Conservation (phyloP, 2,797 vertebrate species). For the Emys orbicularis region DNA sequence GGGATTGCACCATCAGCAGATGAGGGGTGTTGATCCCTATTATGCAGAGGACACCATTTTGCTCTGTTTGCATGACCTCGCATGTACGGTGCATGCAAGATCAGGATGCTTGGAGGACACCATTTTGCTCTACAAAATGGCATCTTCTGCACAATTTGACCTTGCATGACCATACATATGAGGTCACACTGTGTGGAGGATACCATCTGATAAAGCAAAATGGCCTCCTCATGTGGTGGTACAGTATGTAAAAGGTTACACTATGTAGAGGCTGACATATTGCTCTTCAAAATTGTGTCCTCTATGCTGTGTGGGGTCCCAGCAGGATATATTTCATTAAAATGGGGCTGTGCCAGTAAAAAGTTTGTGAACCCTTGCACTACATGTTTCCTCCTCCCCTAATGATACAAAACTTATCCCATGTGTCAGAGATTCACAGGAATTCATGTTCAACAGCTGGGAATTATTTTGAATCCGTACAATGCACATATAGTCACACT, state of each 20-base stretch:
- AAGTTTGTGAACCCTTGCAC: rapidly evolving
- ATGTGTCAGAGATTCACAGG: not conserved
- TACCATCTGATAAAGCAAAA: not conserved
- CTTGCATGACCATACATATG: not conserved
- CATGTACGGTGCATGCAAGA: too few species aligned
- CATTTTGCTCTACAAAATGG: too few species aligned
- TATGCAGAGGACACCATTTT: too few species aligned
- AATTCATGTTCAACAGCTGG: not conserved
- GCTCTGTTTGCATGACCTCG: too few species aligned
- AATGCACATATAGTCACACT: not conserved
- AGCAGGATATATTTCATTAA: not conserved
- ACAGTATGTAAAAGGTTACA: not conserved
- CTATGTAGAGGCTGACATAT: not conserved
- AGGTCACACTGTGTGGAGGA: not conserved
- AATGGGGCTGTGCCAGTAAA: not conserved
- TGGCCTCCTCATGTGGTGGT: not conserved
- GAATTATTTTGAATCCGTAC: not conserved
- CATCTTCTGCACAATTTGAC: too few species aligned
- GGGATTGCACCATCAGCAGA: too few species aligned
- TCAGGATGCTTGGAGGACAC: too few species aligned
- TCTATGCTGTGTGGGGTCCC: not conserved
- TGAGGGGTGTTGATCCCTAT: too few species aligned
- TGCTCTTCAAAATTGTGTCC: not conserved
- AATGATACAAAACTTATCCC: not conserved
- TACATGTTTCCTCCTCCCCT: not conserved